These are phyloP conservation scores for Theropithecus gelada DNA, from an alignment of 2,113 vertebrate species.

Conservation along the genomic window DNA sequence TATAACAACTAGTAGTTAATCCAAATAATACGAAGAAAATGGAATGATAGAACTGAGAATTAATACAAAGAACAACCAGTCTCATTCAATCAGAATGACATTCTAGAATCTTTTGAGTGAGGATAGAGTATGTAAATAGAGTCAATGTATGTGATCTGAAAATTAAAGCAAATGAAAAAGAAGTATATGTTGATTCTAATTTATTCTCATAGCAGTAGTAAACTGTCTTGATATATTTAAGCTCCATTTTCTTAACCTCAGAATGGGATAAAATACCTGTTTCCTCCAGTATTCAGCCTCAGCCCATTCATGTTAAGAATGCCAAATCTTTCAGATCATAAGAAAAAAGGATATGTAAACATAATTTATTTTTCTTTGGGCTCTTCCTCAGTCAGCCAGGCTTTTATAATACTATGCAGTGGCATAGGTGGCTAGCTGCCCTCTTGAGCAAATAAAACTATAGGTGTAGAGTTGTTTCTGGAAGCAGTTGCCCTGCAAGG, in stretches of 20 bases:
- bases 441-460: background rate
- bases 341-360: background rate
- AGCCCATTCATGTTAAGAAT: background rate
- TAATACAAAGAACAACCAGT: background rate
- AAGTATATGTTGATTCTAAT: background rate
- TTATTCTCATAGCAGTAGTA: background rate
- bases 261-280: background rate
- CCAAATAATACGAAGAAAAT: background rate
- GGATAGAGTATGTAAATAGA: background rate
- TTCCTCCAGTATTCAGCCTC: background rate
- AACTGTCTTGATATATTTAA: background rate
- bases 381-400: background rate
- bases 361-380: background rate
- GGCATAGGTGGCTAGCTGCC: background rate
- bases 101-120: background rate
- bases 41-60: background rate
- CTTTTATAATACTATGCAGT: background rate
- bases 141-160: background rate
- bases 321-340: background rate
- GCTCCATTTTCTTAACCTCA: background rate
- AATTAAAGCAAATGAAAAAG: slow-evolving; percentile 16
- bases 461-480: background rate
- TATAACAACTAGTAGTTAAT: background rate
- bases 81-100: background rate
- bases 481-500: background rate